Conservation (phyloP, 2,797 vertebrate genomes). For the Tapirus indicus region DNA sequence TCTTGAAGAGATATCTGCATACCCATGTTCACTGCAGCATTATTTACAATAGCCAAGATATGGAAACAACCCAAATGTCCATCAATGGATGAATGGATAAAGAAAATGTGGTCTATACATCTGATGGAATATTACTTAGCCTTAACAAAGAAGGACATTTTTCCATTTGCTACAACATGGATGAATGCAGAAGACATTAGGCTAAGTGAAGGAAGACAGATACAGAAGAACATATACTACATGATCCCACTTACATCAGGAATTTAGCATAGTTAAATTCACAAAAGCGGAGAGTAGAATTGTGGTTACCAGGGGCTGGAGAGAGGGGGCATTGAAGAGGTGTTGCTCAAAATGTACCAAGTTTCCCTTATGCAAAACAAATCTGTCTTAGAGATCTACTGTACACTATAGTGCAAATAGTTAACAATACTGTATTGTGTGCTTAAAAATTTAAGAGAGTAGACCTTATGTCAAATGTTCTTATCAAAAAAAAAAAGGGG, state of each 20-base stretch:
- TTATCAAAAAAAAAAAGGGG: not conserved
- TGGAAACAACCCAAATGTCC: not conserved
- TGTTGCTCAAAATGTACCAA: not conserved
- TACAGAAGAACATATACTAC: not conserved
- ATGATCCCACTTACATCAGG: not conserved
- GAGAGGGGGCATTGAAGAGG: not conserved
- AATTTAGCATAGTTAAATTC: not conserved
- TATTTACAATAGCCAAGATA: not conserved
- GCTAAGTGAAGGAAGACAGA: not conserved
- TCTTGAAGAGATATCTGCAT: not conserved
- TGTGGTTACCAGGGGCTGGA: not conserved
- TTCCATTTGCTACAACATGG: not conserved
- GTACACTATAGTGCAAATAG: fast-evolving
- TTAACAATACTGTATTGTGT: not conserved
- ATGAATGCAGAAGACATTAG: not conserved
- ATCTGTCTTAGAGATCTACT: not conserved
- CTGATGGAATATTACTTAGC: not conserved
- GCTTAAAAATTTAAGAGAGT: not conserved
- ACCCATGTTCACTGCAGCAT: not conserved
- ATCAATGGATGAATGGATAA: not conserved
- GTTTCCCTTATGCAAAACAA: not conserved
- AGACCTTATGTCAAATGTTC: not conserved
- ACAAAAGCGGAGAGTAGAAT: not conserved
- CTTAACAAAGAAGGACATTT: not conserved
- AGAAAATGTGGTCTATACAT: not conserved